A percentile compares a stretch with the other conserved stretches of the same genome.
Evolutionary conservation across 2,797 vertebrate genomes (phyloP).

Genomic region (Gouania willdenowi): DNA sequence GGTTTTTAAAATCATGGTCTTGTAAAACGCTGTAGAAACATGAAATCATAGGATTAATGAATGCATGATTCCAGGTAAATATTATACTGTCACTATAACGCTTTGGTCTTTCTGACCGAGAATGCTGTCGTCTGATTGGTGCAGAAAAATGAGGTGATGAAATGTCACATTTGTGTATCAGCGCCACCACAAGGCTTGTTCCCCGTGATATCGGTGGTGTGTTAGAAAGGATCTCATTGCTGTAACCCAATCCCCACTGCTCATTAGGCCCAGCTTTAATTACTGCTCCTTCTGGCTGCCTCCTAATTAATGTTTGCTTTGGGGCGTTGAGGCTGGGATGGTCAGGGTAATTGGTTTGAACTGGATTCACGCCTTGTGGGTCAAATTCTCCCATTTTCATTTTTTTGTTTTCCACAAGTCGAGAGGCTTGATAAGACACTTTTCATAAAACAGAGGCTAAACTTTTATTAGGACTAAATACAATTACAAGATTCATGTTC

Average conservation of each 20-base stretch:
- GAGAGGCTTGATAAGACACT: slow-evolving; percentile 20
- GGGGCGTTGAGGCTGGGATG: slow-evolving; percentile 42
- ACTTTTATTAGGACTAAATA: slow-evolving; percentile 24
- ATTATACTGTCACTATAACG: too few species aligned
- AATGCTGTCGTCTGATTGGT: slow-evolving; percentile 30
- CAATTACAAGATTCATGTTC: slow-evolving; percentile 11
- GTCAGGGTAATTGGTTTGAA: slow-evolving; percentile 60
- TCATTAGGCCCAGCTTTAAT: slow-evolving; percentile 55
- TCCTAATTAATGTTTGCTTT: slow-evolving; percentile 58
- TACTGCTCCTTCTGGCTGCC: slow-evolving; percentile 47
- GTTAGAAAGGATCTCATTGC: slow-evolving; percentile 43
- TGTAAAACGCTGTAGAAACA: too few species aligned
- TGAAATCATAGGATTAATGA: too few species aligned
- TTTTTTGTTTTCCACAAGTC: slow-evolving; percentile 28
- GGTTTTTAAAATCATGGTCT: too few species aligned
- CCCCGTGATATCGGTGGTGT: slow-evolving; percentile 36
- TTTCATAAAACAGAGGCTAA: slow-evolving; percentile 19
- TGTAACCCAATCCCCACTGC: slow-evolving; percentile 43
- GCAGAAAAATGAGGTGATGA: slow-evolving; percentile 1
- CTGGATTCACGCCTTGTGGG: slow-evolving; percentile 24
- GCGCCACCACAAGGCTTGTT: slow-evolving; percentile 17
- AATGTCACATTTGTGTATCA: slow-evolving; percentile 10
- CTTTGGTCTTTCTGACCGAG: background rate
- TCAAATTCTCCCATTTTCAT: slow-evolving; percentile 24
- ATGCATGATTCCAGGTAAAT: too few species aligned